Evolutionary conservation across 2,888 invertebrate genomes (phyloP).

Genomic region (Caenorhabditis zanzibari): DNA sequence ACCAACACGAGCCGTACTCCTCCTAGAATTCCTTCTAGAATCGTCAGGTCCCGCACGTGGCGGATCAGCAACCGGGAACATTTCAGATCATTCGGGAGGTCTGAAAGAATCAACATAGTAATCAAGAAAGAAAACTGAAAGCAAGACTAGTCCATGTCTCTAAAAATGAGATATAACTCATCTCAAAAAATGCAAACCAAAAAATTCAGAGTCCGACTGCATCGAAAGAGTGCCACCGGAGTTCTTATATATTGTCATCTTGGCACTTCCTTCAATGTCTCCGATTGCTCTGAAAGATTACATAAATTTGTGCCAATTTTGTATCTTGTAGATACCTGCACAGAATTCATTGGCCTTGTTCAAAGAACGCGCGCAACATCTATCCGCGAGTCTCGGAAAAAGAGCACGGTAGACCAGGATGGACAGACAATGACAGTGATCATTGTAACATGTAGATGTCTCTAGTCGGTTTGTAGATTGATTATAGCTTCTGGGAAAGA

Average conservation of each 20-base stretch:
- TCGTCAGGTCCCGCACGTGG: constrained; percentile 45
- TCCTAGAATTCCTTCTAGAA: not conserved
- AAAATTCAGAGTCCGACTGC: constrained; percentile 9
- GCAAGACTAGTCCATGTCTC: no score
- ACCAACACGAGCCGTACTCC: constrained; percentile 20
- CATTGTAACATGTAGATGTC: constrained; percentile 29
- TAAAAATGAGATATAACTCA: no score
- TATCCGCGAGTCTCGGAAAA: constrained; percentile 23
- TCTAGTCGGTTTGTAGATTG: not conserved
- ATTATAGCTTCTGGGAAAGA: not conserved
- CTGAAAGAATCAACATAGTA: no score
- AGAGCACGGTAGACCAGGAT: constrained; percentile 11
- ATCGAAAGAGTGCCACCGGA: not conserved
- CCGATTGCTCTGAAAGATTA: constrained; percentile 53
- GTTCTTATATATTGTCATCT: constrained; percentile 46
- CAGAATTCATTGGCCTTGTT: constrained; percentile 41
- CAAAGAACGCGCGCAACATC: constrained; percentile 24
- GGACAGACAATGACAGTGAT: constrained; percentile 25
- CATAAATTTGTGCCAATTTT: constrained; percentile 59
- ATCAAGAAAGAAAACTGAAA: not conserved
- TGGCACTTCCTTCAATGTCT: not conserved
- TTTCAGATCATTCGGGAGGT: constrained; percentile 27
- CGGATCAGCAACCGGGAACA: constrained; percentile 48
- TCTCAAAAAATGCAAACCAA: not conserved
- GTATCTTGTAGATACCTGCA: constrained; percentile 58